Conservation (phyloP, 92 coral and sea anemone genomes). For the Phenganax subtilis region DNA sequence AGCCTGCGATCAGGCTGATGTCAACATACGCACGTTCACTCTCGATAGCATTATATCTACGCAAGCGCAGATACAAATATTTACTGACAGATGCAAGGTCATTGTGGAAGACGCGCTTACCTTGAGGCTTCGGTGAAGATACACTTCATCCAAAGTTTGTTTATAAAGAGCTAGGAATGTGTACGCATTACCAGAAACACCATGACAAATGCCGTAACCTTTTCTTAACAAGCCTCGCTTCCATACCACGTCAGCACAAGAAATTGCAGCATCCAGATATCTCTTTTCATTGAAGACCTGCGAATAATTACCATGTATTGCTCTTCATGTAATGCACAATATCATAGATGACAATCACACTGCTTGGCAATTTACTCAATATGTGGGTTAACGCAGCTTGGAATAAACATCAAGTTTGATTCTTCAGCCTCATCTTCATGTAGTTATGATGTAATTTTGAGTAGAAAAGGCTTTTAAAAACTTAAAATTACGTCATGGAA, state of each 20-base stretch:
- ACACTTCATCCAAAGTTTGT: slow-evolving; percentile 59
- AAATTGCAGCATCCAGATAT: slow-evolving; percentile 71
- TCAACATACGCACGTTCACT: no score
- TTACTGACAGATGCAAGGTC: not conserved
- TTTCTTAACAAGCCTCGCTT: slow-evolving; percentile 74
- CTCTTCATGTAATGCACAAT: no score
- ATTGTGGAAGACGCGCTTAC: slow-evolving; percentile 29
- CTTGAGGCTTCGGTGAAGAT: slow-evolving; percentile 74
- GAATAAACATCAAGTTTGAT: no score
- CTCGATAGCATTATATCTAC: no score
- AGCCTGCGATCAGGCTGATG: no score
- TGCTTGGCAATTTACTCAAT: not conserved
- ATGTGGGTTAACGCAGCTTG: no score
- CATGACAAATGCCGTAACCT: slow-evolving; percentile 97
- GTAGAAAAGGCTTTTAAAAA: no score
- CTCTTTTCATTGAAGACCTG: slow-evolving; percentile 75
- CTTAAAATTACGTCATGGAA: no score
- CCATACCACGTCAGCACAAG: slow-evolving; percentile 92
- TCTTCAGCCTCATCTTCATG: not conserved
- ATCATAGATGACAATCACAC: no score
- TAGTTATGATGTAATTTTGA: not conserved
- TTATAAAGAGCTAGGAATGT: slow-evolving; percentile 70
- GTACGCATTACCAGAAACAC: slow-evolving; percentile 92
- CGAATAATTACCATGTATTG: not conserved
- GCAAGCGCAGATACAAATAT: no score